Evolutionary conservation across 2,797 vertebrate genomes (phyloP).

Genomic region (Centropyge bicolor): DNA sequence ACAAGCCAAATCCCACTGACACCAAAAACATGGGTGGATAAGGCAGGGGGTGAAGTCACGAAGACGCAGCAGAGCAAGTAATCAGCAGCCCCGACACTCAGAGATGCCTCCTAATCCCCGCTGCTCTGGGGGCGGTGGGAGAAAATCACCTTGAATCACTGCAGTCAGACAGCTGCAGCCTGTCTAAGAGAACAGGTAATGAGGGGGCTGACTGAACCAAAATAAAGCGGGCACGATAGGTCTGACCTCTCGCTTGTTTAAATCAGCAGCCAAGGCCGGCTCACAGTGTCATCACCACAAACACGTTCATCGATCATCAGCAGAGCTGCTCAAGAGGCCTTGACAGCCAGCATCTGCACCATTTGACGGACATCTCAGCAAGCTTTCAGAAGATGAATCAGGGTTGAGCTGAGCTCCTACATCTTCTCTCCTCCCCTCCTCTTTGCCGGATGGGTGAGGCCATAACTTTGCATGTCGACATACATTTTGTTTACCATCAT

Average conservation of each 20-base stretch:
- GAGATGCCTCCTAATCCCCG: conserved; percentile 57
- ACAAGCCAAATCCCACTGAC: conserved; percentile 62
- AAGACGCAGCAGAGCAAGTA: conserved; percentile 37
- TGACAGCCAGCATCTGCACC: background rate
- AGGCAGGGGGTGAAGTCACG: conserved; percentile 36
- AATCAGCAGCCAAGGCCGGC: conserved; percentile 25
- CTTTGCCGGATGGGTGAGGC: background rate
- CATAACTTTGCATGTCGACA: conserved; percentile 10
- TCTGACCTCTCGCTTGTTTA: conserved; percentile 26
- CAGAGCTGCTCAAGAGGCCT: background rate
- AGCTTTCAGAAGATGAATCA: background rate
- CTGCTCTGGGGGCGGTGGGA: conserved; percentile 30
- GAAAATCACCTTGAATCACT: conserved; percentile 56
- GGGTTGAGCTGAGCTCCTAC: background rate
- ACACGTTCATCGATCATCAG: background rate
- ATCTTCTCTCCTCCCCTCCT: background rate
- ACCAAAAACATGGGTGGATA: conserved; percentile 27
- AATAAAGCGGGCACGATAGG: conserved; percentile 21
- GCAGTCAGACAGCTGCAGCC: conserved; percentile 43
- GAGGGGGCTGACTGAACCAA: conserved; percentile 15
- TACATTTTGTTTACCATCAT: conserved; percentile 28
- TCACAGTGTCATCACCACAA: conserved; percentile 18
- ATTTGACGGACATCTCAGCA: background rate
- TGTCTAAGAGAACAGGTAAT: conserved; percentile 24
- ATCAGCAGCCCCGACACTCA: conserved; percentile 41